Base-by-base conservation (phyloP, 1,140 invertebrate genomes). In the Thaumatotibia leucotreta region DNA sequence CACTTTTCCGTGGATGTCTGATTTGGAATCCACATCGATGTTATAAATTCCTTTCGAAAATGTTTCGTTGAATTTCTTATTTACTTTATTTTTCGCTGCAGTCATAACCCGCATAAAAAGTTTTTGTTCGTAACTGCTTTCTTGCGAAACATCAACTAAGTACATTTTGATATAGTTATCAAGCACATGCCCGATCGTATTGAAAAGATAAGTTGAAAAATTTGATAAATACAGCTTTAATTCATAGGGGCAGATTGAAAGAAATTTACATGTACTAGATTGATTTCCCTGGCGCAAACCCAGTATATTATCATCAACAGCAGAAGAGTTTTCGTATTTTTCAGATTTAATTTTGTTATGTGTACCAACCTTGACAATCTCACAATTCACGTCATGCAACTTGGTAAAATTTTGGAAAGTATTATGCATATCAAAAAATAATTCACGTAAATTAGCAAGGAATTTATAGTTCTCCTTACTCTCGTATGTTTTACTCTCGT, bases 131-230 rank as follows among this genome's bases (percentile, higher is more conserved):
- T 64, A 20, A 11, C 65, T 70, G 2, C 45, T 54, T 29, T 82
- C 77, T 0, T 33, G 61, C n/a, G 62, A 73, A 0, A 80, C 71
- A 32, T 89, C 84, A 63, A 74, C 68, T 9, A 32, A 52, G 52
- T 83, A 89, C 80, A 87, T 86, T 54, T 79, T 76, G 10, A 68
- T 68, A 22, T 87, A 89, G 69, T 79, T 80, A 14, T 63, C 75
- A 33, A 87, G 69, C 5, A 71, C 70, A 24, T 72, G 79, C 0
- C 79, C 67, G 5, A 73, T 39, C 17, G 83, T 86, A 6, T 80
- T 77, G 8, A 86, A 85, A 6, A 85, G 2, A 8, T 65, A 63
- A 6, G 70, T 71, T 33, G 85, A 85, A 27, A 83, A 77, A 32
- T 76, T 69, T 0, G 45, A 62, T 63, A 87, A 65, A 62, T 82